phyloP scores from a whole-genome alignment of 2,113 vertebrate genomes.

The Addax nasomaculatus region DNA sequence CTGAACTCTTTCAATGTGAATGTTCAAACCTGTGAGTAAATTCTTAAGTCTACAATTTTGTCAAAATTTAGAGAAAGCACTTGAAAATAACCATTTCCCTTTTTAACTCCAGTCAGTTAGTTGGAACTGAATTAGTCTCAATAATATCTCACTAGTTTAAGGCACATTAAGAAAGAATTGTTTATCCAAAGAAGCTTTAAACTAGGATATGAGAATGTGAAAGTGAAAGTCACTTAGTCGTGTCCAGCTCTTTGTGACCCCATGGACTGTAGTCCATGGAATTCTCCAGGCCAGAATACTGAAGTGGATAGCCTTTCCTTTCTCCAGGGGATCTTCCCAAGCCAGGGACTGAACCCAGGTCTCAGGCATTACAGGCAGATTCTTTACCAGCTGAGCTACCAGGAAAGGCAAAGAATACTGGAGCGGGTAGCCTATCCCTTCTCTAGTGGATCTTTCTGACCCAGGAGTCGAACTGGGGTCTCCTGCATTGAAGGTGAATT shows the following conservation, averaged over 20 bases:
- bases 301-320: background rate
- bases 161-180: background rate
- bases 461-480: background rate
- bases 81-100: background rate
- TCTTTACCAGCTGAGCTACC: background rate
- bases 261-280: background rate
- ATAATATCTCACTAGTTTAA: background rate
- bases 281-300: background rate
- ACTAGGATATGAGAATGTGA: background rate
- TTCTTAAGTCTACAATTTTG: conserved; percentile 14
- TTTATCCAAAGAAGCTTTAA: background rate
- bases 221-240: background rate
- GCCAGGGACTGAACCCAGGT: background rate
- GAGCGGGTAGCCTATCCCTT: background rate
- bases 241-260: background rate
- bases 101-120: background rate
- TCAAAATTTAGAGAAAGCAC: background rate
- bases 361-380: background rate
- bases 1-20: background rate
- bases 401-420: background rate
- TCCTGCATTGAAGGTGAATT: background rate
- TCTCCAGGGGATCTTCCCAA: background rate
- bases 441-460: background rate
- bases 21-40: background rate
- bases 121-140: background rate